Evolutionary conservation across 2,113 vertebrate species (phyloP).

Genomic region (Triplophysa dalaica): DNA sequence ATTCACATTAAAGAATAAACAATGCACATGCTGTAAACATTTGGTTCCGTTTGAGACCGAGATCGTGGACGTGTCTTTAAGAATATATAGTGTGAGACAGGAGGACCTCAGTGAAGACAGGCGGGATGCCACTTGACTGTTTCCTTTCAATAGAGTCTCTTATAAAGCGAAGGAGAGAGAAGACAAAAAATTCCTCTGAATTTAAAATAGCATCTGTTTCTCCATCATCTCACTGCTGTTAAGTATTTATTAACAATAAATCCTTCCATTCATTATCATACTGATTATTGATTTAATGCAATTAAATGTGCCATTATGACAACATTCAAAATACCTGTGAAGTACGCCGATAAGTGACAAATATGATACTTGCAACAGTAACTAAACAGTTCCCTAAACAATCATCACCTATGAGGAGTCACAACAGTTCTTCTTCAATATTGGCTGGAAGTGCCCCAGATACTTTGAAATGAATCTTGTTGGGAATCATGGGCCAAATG

Average conservation of each 20-base stretch:
- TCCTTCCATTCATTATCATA: neutral
- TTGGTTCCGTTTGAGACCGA: neutral
- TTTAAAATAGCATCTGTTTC: neutral
- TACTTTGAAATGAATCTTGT: too few relatives aligned
- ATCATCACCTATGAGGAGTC: neutral
- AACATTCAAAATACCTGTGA: neutral
- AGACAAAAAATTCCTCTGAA: neutral
- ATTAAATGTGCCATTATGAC: slow-evolving; percentile 6
- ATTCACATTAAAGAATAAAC: too few relatives aligned
- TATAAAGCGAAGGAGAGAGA: neutral
- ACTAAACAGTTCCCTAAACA: neutral
- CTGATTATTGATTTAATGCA: neutral
- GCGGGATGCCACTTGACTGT: neutral
- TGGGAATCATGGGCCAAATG: too few relatives aligned
- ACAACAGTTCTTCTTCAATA: neutral
- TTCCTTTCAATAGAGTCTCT: neutral
- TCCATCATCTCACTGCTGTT: slow-evolving; percentile 17
- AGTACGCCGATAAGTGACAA: neutral
- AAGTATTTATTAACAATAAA: neutral
- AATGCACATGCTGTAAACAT: neutral
- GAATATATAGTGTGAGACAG: neutral
- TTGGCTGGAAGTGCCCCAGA: neutral
- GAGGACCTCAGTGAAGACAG: neutral
- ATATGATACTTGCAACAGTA: neutral
- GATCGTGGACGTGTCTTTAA: neutral